Conservation (phyloP, 2,113 vertebrate genomes). For the Cryptomyrus ogoouensis region DNA sequence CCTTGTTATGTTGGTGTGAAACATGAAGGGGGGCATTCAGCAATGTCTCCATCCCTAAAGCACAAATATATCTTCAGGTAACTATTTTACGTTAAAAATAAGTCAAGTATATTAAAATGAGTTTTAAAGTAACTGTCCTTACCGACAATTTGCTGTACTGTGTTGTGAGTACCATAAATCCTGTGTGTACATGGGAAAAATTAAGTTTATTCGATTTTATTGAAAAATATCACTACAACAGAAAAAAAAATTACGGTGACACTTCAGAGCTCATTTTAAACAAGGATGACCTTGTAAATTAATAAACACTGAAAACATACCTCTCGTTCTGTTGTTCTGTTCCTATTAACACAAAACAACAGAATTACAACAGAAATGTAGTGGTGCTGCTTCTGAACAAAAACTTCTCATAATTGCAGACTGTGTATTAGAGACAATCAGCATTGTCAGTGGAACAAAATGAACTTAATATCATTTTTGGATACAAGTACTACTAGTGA, state of each 20-base stretch:
- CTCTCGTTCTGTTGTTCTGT: slow-evolving; percentile 31
- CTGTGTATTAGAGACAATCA: background rate
- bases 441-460: background rate
- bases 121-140: background rate
- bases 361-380: background rate
- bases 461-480: background rate
- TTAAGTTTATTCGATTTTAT: background rate
- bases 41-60: slow-evolving; percentile 57
- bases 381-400: background rate
- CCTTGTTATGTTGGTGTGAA: slow-evolving; percentile 45
- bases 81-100: background rate
- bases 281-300: background rate
- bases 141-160: slow-evolving; percentile 44
- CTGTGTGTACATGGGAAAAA: slow-evolving; percentile 22
- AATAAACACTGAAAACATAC: slow-evolving; percentile 29
- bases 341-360: background rate
- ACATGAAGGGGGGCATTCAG: slow-evolving; percentile 51
- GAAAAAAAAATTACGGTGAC: background rate
- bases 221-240: background rate
- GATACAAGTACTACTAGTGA: background rate
- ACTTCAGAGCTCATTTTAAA: background rate
- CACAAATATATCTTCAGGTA: slow-evolving; percentile 7
- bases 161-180: slow-evolving; percentile 30
- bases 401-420: background rate
- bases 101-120: background rate